Percentiles rank a stretch among this genome's conserved stretches.
These are phyloP conservation scores for Chascanopsetta lugubris DNA, from an alignment of 2,113 vertebrate species.

Conservation along the genomic window DNA sequence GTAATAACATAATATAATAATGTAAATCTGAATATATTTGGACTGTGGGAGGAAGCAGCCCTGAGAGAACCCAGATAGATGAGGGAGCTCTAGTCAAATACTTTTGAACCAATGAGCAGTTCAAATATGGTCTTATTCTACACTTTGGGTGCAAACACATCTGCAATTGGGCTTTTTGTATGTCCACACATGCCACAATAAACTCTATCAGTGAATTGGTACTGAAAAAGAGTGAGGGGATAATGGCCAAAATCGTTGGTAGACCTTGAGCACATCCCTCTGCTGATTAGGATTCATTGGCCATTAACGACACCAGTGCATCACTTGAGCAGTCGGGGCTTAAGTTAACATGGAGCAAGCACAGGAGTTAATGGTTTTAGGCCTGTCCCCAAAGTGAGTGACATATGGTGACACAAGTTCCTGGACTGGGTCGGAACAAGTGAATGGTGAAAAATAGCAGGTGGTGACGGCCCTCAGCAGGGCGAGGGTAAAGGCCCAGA, in stretches of 20 bases:
- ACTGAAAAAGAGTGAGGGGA: too few relatives aligned
- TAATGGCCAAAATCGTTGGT: neutral
- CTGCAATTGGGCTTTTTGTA: too few relatives aligned
- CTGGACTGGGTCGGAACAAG: conserved; percentile 69
- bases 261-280: neutral
- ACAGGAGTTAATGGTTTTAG: conserved; percentile 36
- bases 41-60: neutral
- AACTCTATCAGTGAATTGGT: too few relatives aligned
- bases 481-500: conserved; percentile 69
- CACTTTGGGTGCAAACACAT: too few relatives aligned
- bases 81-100: too few relatives aligned
- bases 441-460: conserved; percentile 83
- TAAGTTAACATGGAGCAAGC: conserved; percentile 10
- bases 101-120: too few relatives aligned
- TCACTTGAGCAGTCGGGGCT: neutral
- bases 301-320: conserved; percentile 7
- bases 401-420: conserved; percentile 25
- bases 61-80: neutral
- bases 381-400: conserved; percentile 8
- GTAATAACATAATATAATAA: too few relatives aligned
- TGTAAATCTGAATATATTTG: neutral
- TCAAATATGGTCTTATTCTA: too few relatives aligned
- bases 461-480: conserved; percentile 61
- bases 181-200: too few relatives aligned
- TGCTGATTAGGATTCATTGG: conserved; percentile 13